phyloP scores from a whole-genome alignment of 2,113 vertebrate genomes.

The Cryptotis parvus region DNA sequence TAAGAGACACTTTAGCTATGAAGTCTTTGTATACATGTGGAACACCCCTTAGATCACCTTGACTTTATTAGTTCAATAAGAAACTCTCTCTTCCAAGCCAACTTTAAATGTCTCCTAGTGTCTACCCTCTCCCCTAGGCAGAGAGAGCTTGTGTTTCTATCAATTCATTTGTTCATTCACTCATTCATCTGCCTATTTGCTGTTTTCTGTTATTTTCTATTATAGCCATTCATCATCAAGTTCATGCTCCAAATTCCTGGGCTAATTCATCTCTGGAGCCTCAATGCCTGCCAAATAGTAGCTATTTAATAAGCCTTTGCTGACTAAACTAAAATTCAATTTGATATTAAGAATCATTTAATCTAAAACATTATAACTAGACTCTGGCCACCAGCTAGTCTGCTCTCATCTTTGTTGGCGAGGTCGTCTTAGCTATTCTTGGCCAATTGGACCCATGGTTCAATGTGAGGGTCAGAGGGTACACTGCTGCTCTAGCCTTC shows the following conservation, averaged over 20 bases:
- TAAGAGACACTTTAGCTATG: neutral
- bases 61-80: no score
- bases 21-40: neutral
- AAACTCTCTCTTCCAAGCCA: neutral
- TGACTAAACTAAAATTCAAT: conserved; percentile 22
- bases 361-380: neutral
- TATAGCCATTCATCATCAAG: conserved; percentile 13
- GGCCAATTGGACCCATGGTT: no score
- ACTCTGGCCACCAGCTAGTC: neutral
- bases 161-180: neutral
- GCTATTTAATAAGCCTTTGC: conserved; percentile 49
- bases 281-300: conserved; percentile 17
- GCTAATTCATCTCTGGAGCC: conserved; percentile 25
- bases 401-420: no score
- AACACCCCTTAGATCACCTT: neutral
- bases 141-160: neutral
- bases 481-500: no score
- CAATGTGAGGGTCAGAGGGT: no score
- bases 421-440: no score
- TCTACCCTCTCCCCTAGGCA: neutral
- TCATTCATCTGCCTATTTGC: neutral
- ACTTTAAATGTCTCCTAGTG: conserved; percentile 2
- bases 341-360: conserved; percentile 34
- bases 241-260: neutral
- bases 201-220: conserved; percentile 43